These are phyloP conservation scores for Clostera curtula DNA, from an alignment of 2,888 invertebrate genomes.

Conservation along the genomic window DNA sequence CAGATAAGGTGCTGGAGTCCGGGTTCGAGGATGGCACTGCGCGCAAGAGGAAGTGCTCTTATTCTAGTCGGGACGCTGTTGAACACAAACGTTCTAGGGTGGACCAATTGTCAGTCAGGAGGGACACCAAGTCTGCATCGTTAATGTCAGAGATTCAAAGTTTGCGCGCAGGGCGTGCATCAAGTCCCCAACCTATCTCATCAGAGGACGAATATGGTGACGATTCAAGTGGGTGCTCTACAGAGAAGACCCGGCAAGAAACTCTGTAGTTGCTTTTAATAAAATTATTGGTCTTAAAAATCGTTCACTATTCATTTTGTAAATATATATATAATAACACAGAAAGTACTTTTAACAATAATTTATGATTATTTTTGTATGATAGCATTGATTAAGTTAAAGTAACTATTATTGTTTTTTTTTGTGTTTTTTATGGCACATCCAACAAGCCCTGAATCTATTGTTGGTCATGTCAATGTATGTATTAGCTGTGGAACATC, in stretches of 20 bases:
- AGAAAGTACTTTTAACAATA: too few relatives aligned
- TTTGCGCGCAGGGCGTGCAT: not conserved
- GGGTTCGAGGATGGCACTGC: not conserved
- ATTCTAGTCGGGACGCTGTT: conserved; percentile 1
- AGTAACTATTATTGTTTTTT: too few relatives aligned
- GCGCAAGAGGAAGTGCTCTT: not conserved
- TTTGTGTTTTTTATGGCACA: too few relatives aligned
- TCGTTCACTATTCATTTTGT: too few relatives aligned
- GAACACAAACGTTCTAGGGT: conserved; percentile 2
- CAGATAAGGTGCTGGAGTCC: conserved; percentile 6
- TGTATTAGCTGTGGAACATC: conserved; percentile 6
- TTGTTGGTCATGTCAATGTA: conserved; percentile 3
- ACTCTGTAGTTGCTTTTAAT: too few relatives aligned
- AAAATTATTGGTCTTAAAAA: too few relatives aligned
- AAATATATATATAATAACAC: too few relatives aligned
- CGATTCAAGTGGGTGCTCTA: not conserved
- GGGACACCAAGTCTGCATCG: conserved; percentile 3
- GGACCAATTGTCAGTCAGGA: conserved; percentile 1
- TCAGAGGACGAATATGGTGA: not conserved
- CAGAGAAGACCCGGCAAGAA: too few relatives aligned
- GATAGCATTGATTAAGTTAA: too few relatives aligned
- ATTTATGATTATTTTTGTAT: too few relatives aligned
- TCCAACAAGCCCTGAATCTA: conserved; percentile 1
- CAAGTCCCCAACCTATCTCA: not conserved
- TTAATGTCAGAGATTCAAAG: conserved; percentile 3